Evolutionary conservation across 35 echinoderm and acorn worm genomes (phyloP).

Genomic region (Lytechinus pictus): DNA sequence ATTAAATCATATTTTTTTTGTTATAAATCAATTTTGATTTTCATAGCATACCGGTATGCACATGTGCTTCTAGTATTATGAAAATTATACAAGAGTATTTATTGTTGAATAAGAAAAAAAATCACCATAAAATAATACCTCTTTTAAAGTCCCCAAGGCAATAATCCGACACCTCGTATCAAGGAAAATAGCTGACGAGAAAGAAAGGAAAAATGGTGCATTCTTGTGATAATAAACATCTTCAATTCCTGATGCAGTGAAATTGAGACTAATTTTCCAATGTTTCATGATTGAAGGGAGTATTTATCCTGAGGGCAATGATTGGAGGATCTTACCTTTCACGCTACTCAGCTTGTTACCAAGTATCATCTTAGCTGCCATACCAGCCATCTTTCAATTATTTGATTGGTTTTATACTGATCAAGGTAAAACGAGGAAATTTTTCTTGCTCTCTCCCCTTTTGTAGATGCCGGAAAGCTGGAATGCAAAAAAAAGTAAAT

Average conservation of each 20-base stretch:
- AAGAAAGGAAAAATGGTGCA: neutral
- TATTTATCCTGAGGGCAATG: neutral
- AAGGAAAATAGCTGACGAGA: neutral
- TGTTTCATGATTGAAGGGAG: neutral
- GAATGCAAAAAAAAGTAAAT: neutral
- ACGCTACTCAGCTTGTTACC: conserved; percentile 90
- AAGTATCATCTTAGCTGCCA: conserved; percentile 96
- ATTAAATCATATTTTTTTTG: too few species aligned
- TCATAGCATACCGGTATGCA: too few species aligned
- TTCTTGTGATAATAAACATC: neutral
- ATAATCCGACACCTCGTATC: neutral
- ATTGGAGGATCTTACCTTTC: conserved; percentile 66
- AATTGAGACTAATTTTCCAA: neutral
- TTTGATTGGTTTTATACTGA: neutral
- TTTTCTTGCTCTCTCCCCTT: neutral
- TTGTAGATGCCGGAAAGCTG: neutral
- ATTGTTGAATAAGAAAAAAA: too few species aligned
- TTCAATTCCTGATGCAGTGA: neutral
- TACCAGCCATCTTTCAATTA: conserved; percentile 79
- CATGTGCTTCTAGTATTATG: too few species aligned
- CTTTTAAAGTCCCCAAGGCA: neutral
- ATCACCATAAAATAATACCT: too few species aligned
- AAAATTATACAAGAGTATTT: too few species aligned
- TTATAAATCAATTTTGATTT: too few species aligned
- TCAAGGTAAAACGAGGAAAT: neutral